Conservation (phyloP, 2,113 vertebrate genomes). For the Pelodiscus sinensis region DNA sequence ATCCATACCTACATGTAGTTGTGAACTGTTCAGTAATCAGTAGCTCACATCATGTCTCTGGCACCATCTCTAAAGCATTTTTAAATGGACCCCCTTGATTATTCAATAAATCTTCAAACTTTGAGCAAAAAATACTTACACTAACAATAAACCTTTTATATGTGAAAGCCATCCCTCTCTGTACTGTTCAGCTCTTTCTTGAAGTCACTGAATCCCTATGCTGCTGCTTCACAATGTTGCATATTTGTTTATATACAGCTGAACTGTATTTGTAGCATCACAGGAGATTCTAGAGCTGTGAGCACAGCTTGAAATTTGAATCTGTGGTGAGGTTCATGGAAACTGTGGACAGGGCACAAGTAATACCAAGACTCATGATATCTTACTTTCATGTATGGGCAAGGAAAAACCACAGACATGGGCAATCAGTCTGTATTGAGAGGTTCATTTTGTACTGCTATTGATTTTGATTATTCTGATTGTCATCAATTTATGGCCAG, state of each 20-base stretch:
- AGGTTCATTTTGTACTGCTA: neutral
- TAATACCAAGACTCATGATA: neutral
- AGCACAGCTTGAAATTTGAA: neutral
- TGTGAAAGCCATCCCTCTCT: neutral
- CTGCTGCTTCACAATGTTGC: neutral
- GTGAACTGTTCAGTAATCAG: neutral
- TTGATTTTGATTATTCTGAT: slow-evolving; percentile 7
- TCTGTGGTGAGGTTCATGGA: neutral
- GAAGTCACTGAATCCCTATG: neutral
- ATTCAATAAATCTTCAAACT: slow-evolving; percentile 9
- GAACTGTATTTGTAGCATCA: slow-evolving; percentile 7
- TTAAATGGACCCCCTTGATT: neutral
- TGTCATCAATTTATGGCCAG: neutral
- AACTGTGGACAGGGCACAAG: neutral
- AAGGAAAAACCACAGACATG: neutral
- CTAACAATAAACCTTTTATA: slow-evolving; percentile 24
- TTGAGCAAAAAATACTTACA: slow-evolving; percentile 32
- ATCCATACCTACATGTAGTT: neutral
- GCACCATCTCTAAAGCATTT: slow-evolving; percentile 15
- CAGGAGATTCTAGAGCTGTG: neutral
- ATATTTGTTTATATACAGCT: slow-evolving; percentile 3
- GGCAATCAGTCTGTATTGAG: neutral
- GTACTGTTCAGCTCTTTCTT: neutral
- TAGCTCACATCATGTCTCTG: neutral
- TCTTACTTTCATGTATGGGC: neutral